phyloP scores from a whole-genome alignment of 2,797 vertebrate genomes.

The Morus bassanus region DNA sequence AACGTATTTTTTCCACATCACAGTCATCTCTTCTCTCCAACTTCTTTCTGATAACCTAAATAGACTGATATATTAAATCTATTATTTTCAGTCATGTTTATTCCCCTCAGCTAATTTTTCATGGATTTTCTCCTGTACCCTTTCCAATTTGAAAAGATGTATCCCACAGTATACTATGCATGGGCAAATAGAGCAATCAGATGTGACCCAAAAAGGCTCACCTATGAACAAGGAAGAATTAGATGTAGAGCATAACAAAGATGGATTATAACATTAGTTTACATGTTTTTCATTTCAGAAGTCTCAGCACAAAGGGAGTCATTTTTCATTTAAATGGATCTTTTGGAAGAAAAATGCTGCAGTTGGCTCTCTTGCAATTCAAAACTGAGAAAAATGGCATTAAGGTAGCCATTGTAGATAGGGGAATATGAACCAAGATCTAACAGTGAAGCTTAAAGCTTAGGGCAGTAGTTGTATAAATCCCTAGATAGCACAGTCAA shows the following conservation, averaged over 20 bases:
- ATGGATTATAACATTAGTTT: neutral
- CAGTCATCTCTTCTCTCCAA: neutral
- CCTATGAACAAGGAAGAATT: neutral
- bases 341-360: neutral
- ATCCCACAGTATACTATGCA: neutral
- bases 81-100: neutral
- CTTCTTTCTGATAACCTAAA: neutral
- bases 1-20: neutral
- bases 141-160: neutral
- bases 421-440: neutral
- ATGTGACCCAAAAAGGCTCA: neutral
- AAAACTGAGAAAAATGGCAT: neutral
- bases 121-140: neutral
- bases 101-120: neutral
- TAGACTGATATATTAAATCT: neutral
- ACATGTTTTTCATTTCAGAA: neutral
- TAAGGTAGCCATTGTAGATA: neutral
- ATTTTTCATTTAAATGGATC: neutral
- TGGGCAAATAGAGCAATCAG: neutral
- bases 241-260: neutral
- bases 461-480: neutral
- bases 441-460: neutral
- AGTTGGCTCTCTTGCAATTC: neutral
- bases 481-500: neutral
- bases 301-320: neutral